Base-by-base conservation (phyloP, 2,113 vertebrate genomes). In the Tricholaema leucomelas region DNA sequence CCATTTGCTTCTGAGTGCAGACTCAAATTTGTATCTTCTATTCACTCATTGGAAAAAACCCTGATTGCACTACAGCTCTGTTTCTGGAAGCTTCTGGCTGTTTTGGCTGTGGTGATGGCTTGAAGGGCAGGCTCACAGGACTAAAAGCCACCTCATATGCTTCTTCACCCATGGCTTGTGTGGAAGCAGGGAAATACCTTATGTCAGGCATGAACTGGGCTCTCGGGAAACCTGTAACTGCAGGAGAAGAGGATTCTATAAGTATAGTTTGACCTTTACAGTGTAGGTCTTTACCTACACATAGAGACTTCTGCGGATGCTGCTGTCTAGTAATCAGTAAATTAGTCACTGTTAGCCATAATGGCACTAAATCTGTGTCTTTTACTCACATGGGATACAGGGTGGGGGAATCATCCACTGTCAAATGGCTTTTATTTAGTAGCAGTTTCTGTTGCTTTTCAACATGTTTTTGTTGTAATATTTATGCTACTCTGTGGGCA, bases 21-120 rank as follows among this genome's bases (percentile, higher is more conserved):
- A 46, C 65, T 88, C 88, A 24, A 90, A 48, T 23, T 76, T 81
- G 28, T 40, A 11, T 31, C 13, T 56, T 44, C 89, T 63, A 30
- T 44, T 81, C 28, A 42, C 2, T 59, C 12, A 7, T 16, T 52
- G 19, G 36, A 63, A 65, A 69, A 63, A 66, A 5, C 5, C 12
- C 61, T 35, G 50, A 27, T 44, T 69, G 15, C 15, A 5, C 54
- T 67, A 56, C 72, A 74, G 5, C 30, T 86, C 48, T 81, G 9
- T 59, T 81, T 82, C 61, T 88, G 55, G 17, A 82, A 73, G 38
- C 23, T 87, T 90, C 81, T 95, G 59, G 55, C n/a, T 63, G 17
- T 19, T 33, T 33, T 61, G 35, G 31, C 44, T 77, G 20, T 74
- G 52, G 10, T 54, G 63, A 59, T 76, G 56, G 10, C 28, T 71